phyloP scores from a whole-genome alignment of 2,797 vertebrate genomes.

The Xiphorhynchus erythropygius region DNA sequence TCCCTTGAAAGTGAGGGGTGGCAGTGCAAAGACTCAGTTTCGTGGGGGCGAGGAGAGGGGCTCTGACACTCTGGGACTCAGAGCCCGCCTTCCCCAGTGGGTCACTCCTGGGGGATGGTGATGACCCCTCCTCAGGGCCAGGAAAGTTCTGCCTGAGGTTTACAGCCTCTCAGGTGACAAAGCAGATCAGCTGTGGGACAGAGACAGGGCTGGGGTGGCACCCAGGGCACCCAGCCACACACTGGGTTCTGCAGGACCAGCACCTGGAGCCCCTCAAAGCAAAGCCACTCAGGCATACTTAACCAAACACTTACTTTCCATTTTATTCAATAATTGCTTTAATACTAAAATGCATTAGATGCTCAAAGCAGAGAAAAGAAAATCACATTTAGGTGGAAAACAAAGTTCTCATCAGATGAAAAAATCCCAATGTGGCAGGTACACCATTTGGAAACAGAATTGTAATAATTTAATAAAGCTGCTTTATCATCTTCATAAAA shows the following conservation, averaged over 20 bases:
- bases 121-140: not conserved
- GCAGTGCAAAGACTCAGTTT: fast-evolving
- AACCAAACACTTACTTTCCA: constrained; percentile 72
- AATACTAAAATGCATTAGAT: constrained; percentile 83
- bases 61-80: not conserved
- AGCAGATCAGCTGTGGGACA: fast-evolving
- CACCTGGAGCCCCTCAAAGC: not conserved
- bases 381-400: constrained; percentile 79
- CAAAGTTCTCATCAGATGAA: constrained; percentile 76
- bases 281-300: constrained; percentile 54
- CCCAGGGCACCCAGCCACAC: fast-evolving
- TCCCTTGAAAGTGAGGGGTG: not conserved
- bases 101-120: fast-evolving
- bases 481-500: constrained; percentile 83
- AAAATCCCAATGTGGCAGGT: constrained; percentile 73
- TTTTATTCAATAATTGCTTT: constrained; percentile 82
- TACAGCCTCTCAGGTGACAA: not conserved
- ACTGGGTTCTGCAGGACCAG: not conserved
- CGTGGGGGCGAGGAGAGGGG: fast-evolving
- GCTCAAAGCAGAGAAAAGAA: constrained; percentile 79
- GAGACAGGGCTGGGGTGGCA: not conserved
- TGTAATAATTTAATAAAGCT: constrained; percentile 85
- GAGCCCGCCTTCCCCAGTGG: not conserved
- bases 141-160: not conserved
- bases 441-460: constrained; percentile 80